Conservation (phyloP, 2,888 invertebrate species). For the Neoscelio sp. region DNA sequence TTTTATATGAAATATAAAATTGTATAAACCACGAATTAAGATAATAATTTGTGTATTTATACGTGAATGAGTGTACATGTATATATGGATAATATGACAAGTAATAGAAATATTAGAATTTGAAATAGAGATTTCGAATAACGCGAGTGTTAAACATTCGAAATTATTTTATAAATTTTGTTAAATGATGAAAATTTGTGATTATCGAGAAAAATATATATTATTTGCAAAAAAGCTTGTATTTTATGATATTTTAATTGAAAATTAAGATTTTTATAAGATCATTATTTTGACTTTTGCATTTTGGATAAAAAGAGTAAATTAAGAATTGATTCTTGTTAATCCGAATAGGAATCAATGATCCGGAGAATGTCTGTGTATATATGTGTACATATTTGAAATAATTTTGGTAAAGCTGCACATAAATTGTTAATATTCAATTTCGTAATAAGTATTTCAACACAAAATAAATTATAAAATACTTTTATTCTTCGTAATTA, state of each 20-base stretch:
- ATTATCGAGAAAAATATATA: constrained; percentile 10
- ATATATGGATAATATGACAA: constrained; percentile 32
- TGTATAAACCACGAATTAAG: constrained; percentile 1
- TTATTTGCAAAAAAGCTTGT: constrained; percentile 16
- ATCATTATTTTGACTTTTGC: too few relatives aligned
- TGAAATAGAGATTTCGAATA: constrained; percentile 38
- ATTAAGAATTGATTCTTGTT: too few relatives aligned
- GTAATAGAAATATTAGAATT: constrained; percentile 34
- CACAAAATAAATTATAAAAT: too few relatives aligned
- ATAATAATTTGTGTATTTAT: constrained; percentile 47
- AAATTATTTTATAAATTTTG: constrained; percentile 52
- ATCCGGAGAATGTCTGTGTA: too few relatives aligned
- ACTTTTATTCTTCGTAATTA: too few relatives aligned
- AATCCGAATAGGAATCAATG: too few relatives aligned
- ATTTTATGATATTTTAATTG: constrained; percentile 8
- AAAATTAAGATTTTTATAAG: too few relatives aligned
- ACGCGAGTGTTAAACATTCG: constrained; percentile 15
- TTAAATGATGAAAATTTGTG: constrained; percentile 32
- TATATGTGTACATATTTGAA: too few relatives aligned
- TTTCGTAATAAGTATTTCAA: too few relatives aligned
- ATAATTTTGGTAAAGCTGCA: too few relatives aligned
- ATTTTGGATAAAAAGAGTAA: not conserved
- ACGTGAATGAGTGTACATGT: constrained; percentile 43
- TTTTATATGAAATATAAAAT: not conserved
- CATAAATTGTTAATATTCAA: too few relatives aligned